Base-by-base conservation (phyloP, 2,113 vertebrate genomes). In the Scortum barcoo region DNA sequence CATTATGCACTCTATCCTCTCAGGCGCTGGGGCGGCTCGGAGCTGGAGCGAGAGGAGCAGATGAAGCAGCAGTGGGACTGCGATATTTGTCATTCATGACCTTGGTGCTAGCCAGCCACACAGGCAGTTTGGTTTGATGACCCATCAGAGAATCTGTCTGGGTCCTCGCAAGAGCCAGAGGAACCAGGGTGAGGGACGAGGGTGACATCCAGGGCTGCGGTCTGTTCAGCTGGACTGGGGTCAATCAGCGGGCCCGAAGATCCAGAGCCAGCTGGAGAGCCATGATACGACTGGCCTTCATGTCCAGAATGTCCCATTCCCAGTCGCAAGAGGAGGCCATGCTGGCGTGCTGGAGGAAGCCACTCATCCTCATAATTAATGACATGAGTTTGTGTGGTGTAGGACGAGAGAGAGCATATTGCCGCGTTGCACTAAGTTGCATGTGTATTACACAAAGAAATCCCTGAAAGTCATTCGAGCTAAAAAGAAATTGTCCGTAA, bases 261-360 rank as follows among this genome's bases (percentile, higher is more conserved):
- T 85, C 51, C 50, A 61, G 48, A 85, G 93, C 93, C 94, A 93
- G 91, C 91, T 95, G 93, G 95, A 95, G 80, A 76, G 85, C 72
- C 78, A 83, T 90, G 72, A 94, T 86, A 94, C 80, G 71, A 83
- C 84, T 80, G 89, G 91, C 86, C 85, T 80, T 89, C 80, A 61
- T 90, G 89, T 92, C 88, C 92, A 90, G 83, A 90, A 86, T 89
- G 91, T 88, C 89, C 84, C 81, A 89, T 91, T 92, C 90, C 87
- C 86, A 81, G 87, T 71, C 76, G 76, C 87, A 84, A 80, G 73
- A 81, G 77, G 71, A 86, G 86, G 80, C 79, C 81, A 84, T 76
- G 84, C 75, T 90, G 82, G 87, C 89, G 84, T 30, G 72, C 63
- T 38, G 80, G 67, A 90, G 89, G 61, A 81, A 76, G 80, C 76